A percentile compares a stretch with the other conserved stretches of the same genome.
Evolutionary conservation across 1,140 invertebrate genomes (phyloP).

Genomic region (Drosophila kepulauana): DNA sequence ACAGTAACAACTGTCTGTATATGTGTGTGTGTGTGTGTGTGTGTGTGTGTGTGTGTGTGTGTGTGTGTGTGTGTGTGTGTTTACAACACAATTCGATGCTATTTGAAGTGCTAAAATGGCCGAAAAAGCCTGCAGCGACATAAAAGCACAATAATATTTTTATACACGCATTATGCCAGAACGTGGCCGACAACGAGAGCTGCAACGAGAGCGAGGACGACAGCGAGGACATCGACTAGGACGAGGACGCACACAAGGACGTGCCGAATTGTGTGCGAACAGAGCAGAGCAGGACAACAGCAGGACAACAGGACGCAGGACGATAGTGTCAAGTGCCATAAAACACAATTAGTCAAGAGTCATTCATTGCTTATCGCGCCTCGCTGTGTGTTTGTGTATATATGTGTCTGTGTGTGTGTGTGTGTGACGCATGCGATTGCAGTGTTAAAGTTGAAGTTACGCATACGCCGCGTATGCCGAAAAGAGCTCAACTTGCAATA

Average conservation of each 20-base stretch:
- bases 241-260: constrained; percentile 23
- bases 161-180: constrained; percentile 43
- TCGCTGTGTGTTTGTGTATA: not conserved
- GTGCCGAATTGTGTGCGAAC: constrained; percentile 15
- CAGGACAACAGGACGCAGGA: not conserved
- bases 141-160: constrained; percentile 52
- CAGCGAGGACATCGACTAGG: not conserved
- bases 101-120: constrained; percentile 48
- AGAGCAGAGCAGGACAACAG: not conserved
- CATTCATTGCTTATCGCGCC: constrained; percentile 30
- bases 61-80: constrained; percentile 2
- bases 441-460: not conserved
- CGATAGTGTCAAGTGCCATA: constrained; percentile 42
- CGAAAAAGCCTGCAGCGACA: constrained; percentile 40
- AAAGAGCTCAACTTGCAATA: not conserved
- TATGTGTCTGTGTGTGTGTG: too few relatives aligned
- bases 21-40: constrained; percentile 10
- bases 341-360: constrained; percentile 52
- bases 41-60: not conserved
- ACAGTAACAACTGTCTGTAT: not conserved
- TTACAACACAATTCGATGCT: constrained; percentile 27
- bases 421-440: not conserved
- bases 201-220: not conserved
- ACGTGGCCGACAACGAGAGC: constrained; percentile 16
- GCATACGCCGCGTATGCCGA: constrained; percentile 1